A percentile compares a stretch with the other conserved stretches of the same genome.
These are phyloP conservation scores for Uria aalge DNA, from an alignment of 2,113 vertebrate genomes.

Conservation along the genomic window DNA sequence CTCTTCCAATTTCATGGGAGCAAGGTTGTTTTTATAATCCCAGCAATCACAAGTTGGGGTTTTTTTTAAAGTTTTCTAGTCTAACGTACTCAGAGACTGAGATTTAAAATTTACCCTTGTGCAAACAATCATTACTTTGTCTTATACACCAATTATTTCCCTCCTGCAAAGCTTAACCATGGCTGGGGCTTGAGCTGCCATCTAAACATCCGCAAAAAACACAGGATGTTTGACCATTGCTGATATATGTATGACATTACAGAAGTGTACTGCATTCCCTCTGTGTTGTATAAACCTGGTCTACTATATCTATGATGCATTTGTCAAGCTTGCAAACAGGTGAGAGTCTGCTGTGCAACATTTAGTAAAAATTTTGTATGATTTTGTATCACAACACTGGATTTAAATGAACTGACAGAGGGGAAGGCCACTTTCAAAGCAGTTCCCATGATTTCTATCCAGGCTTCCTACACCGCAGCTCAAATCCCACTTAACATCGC, in stretches of 20 bases:
- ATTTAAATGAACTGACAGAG: not conserved
- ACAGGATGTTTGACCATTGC: not conserved
- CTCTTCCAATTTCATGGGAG: not conserved
- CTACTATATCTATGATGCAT: not conserved
- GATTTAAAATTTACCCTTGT: not conserved
- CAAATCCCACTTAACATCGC: not conserved
- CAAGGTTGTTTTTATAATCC: not conserved
- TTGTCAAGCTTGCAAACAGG: not conserved
- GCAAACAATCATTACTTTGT: not conserved
- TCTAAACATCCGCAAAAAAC: not conserved
- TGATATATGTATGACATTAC: not conserved
- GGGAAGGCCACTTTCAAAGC: not conserved
- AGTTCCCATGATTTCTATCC: not conserved
- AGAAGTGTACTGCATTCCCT: not conserved
- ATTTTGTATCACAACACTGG: not conserved
- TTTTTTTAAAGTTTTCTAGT: not conserved
- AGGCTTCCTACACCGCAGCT: not conserved
- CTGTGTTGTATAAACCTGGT: not conserved
- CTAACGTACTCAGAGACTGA: not conserved
- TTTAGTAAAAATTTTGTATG: not conserved
- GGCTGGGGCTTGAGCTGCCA: not conserved
- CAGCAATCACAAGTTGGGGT: not conserved
- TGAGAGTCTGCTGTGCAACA: not conserved
- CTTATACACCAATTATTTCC: not conserved
- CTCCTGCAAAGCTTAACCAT: not conserved